Percentiles rank a stretch among this genome's conserved stretches.
Evolutionary conservation across 1,140 invertebrate species (phyloP).

Genomic region (Holcopasites calliopsidis): DNA sequence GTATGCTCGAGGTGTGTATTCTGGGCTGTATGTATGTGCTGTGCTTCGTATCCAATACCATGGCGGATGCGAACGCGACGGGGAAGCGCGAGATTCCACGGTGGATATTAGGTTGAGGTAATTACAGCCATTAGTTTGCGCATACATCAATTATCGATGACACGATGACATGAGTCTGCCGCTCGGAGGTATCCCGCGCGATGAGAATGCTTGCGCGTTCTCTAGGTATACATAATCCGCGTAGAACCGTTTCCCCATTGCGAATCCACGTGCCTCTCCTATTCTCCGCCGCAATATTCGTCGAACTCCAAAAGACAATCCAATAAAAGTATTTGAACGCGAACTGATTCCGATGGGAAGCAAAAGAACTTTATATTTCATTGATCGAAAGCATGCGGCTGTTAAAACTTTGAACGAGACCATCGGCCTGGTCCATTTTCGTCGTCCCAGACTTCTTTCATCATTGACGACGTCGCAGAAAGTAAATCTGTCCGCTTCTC

Average conservation of each 20-base stretch:
- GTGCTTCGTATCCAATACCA: neutral
- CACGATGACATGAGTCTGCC: conserved; percentile 70
- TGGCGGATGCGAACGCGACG: conserved; percentile 27
- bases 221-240: conserved; percentile 26
- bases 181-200: conserved; percentile 62
- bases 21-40: neutral
- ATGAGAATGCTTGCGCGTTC: conserved; percentile 43
- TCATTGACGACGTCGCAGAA: neutral
- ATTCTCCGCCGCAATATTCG: conserved; percentile 17
- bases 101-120: conserved; percentile 72
- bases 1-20: neutral
- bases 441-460: no score
- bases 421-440: no score
- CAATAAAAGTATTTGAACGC: no score
- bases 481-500: neutral
- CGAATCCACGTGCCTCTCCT: conserved; percentile 16
- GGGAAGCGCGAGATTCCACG: conserved; percentile 64
- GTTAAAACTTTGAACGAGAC: no score
- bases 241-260: conserved; percentile 18
- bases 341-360: no score
- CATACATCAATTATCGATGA: conserved; percentile 78
- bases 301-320: neutral
- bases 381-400: no score
- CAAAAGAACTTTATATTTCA: no score
- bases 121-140: conserved; percentile 75